Base-by-base conservation (phyloP, 2,888 invertebrate species). In the Athrips mouffetella region DNA sequence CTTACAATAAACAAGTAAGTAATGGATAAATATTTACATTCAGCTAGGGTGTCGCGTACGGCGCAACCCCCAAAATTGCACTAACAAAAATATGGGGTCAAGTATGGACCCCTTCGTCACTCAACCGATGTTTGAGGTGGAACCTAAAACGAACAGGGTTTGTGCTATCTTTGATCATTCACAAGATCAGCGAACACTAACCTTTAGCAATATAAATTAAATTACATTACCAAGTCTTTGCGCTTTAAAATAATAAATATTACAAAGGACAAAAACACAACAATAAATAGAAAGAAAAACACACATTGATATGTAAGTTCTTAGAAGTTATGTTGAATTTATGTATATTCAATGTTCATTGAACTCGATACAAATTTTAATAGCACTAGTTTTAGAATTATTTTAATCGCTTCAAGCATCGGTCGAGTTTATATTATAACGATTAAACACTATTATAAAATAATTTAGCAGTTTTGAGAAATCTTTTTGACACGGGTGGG, bases 1-100 rank as follows among this genome's bases (percentile, higher is more conserved):
- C 87, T 85, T 86, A 86, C 76, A 80, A 76, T 83, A 77, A 86
- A 85, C 84, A 82, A 75, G 78, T 84, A 77, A 77, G 72, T 37
- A 37, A 21, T 77, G 76, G 67, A 70, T 80, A 76, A 72, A 79
- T 85, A 84, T 85, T 76, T 85, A 88, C 83, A 86, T 72, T 65
- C 67, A 77, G 75, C 71, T 70, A 68, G 67, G 64, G 66, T 44
- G 11, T 37, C 54, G 60, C 65, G 53, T 60, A 61, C 62, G 60
- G 51, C 31, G 57, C 59, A 47, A 62, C 70, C 73, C 70, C 71
- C 76, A 82, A 86, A 82, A 83, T 84, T 83, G 80, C 79, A 71
- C 80, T 86, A 86, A 86, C 84, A 86, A 84, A 80, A 85, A 81
- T 81, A 80, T 75, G 67, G 71, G 70, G 66, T 58, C 51, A 70